Conservation (phyloP, 1,140 invertebrate genomes). For the Aphelinus certus region DNA sequence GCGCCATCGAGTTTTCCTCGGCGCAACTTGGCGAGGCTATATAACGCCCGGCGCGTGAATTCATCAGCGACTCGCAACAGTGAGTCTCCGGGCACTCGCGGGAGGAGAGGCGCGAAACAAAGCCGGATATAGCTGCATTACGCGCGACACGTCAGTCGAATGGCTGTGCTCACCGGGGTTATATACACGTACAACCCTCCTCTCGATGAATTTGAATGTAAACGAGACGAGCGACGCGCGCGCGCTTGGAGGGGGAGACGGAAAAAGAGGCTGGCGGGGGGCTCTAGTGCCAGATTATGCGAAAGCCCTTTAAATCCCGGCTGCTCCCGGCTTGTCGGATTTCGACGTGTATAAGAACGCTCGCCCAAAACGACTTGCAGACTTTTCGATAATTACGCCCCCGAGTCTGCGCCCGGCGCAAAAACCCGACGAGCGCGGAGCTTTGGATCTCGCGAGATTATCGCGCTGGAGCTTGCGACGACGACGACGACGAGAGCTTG, state of each 20-base stretch:
- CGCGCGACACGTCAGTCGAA: too few species aligned
- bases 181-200: too few species aligned
- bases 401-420: background rate
- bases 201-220: slow-evolving; percentile 49
- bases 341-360: background rate
- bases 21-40: too few species aligned
- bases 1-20: too few species aligned
- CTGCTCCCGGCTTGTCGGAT: slow-evolving; percentile 15
- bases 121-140: too few species aligned
- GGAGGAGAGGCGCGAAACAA: too few species aligned
- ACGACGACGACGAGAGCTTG: too few species aligned
- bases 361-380: slow-evolving; percentile 28
- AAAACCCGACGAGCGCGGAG: slow-evolving; percentile 2
- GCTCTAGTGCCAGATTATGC: slow-evolving; percentile 40
- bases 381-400: slow-evolving; percentile 41
- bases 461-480: too few species aligned
- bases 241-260: background rate
- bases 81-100: too few species aligned
- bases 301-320: slow-evolving; percentile 48
- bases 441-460: background rate
- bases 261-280: slow-evolving; percentile 30
- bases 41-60: too few species aligned
- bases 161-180: too few species aligned
- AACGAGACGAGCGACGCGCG: slow-evolving; percentile 38
- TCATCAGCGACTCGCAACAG: too few species aligned